Conservation (phyloP, 2,888 invertebrate species). For the Lamellibrachia satsuma region DNA sequence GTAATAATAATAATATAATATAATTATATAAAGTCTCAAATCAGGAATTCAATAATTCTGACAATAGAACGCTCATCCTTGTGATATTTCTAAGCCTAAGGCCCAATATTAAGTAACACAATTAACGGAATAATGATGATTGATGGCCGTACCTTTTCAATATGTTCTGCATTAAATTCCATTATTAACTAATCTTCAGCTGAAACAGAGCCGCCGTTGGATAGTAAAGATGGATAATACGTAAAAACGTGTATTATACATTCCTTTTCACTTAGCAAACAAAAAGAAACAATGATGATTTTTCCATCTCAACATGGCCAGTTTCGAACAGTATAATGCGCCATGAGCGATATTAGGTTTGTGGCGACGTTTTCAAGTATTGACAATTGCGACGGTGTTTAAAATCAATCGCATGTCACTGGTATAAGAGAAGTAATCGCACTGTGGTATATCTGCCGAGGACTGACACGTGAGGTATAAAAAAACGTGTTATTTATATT, state of each 20-base stretch:
- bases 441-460: neutral
- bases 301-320: neutral
- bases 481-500: neutral
- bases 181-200: constrained; percentile 24
- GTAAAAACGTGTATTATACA: neutral
- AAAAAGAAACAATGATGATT: neutral
- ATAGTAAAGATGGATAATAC: neutral
- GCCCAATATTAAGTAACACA: neutral
- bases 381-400: neutral
- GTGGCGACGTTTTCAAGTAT: neutral
- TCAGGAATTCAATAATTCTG: neutral
- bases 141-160: constrained; percentile 37
- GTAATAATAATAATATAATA: too few relatives aligned
- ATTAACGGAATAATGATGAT: neutral
- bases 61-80: neutral
- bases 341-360: neutral
- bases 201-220: neutral
- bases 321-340: neutral
- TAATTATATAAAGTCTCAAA: too few relatives aligned
- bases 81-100: neutral
- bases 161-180: constrained; percentile 41
- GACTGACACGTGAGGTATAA: neutral
- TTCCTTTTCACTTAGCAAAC: neutral
- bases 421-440: neutral
- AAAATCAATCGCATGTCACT: neutral